Evolutionary conservation across 64 coral and sea anemone species (phyloP).

Genomic region (Dendrophyllia cribrosa): DNA sequence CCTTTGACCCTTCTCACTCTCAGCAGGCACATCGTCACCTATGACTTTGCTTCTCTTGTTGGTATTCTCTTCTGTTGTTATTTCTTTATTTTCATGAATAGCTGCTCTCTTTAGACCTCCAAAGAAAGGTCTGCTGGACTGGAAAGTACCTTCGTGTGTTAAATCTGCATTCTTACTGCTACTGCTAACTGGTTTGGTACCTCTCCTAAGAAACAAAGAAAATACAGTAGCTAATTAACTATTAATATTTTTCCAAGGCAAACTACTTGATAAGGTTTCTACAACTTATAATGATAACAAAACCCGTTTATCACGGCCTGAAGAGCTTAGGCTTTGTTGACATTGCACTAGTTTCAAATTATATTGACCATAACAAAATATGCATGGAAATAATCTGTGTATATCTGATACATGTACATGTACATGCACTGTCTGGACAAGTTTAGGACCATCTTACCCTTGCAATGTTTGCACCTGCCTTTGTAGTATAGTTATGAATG

Average conservation of each 20-base stretch:
- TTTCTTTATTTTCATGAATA: background rate
- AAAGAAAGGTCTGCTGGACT: background rate
- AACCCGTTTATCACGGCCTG: too few relatives aligned
- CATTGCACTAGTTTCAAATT: too few relatives aligned
- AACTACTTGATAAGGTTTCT: too few relatives aligned
- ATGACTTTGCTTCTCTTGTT: conserved; percentile 24
- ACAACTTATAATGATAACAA: too few relatives aligned
- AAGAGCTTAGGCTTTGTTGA: too few relatives aligned
- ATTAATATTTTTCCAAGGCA: background rate
- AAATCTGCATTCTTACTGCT: background rate
- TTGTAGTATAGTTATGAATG: too few relatives aligned
- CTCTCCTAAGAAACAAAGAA: conserved; percentile 6
- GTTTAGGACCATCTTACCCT: too few relatives aligned
- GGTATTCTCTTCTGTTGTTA: background rate
- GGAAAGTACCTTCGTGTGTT: background rate
- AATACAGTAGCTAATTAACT: background rate
- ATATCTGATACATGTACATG: too few relatives aligned
- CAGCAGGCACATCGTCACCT: background rate
- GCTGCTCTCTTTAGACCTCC: conserved; percentile 2
- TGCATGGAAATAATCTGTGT: too few relatives aligned
- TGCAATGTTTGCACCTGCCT: too few relatives aligned
- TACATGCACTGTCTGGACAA: too few relatives aligned
- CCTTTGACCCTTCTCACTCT: background rate
- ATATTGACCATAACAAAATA: too few relatives aligned
- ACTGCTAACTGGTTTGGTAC: background rate